These are phyloP conservation scores for Acrobasis consociella DNA, from an alignment of 2,888 invertebrate species.

Conservation along the genomic window DNA sequence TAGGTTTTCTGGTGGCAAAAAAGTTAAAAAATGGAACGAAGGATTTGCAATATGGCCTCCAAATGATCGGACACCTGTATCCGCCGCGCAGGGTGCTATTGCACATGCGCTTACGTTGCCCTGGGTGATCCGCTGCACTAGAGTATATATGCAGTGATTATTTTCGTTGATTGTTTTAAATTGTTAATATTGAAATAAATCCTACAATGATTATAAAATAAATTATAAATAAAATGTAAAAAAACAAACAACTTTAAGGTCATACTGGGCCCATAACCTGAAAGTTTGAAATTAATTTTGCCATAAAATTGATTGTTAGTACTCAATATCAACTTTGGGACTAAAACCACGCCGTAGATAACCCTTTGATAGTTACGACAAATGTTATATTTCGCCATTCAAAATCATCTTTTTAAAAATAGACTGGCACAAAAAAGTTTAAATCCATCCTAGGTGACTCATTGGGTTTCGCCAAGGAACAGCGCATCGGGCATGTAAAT, in stretches of 20 bases:
- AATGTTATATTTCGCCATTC: no score
- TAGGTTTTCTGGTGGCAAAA: slow-evolving; percentile 42
- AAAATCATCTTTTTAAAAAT: no score
- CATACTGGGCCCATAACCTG: no score
- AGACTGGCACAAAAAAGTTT: slow-evolving; percentile 6
- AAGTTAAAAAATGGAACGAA: slow-evolving; percentile 49
- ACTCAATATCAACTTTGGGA: no score
- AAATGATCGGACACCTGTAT: slow-evolving; percentile 66
- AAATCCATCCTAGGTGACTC: slow-evolving; percentile 34
- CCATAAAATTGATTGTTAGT: no score
- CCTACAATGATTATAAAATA: no score
- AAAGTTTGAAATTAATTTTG: no score
- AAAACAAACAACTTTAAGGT: no score
- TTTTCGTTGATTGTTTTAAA: background rate
- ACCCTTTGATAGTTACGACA: no score
- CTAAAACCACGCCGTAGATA: no score
- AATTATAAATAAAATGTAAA: no score
- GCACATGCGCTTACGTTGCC: slow-evolving; percentile 24
- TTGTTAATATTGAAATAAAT: no score
- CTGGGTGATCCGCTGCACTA: slow-evolving; percentile 5
- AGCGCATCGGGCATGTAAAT: slow-evolving; percentile 40
- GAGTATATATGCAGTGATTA: slow-evolving; percentile 5
- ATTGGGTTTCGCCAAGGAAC: slow-evolving; percentile 26
- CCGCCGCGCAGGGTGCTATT: slow-evolving; percentile 47
- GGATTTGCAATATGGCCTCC: slow-evolving; percentile 59